Percentiles rank a stretch among this genome's conserved stretches.
These are phyloP conservation scores for Leptopilina clavipes DNA, from an alignment of 1,140 invertebrate species.

Conservation along the genomic window DNA sequence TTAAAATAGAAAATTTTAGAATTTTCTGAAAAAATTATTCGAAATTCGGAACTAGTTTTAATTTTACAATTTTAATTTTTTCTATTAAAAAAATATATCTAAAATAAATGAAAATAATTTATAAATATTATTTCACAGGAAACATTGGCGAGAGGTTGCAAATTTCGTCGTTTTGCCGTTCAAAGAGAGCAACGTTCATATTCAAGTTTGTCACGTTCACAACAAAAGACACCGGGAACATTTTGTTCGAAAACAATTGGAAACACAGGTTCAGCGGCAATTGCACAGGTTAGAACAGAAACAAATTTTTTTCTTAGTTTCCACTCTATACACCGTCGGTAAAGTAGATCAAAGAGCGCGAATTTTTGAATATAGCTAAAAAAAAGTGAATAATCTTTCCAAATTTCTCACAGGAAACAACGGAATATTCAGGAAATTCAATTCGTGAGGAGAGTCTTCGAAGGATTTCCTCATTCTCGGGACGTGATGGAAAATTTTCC, in stretches of 20 bases:
- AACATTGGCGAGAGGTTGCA: slow-evolving; percentile 65
- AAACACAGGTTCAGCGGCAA: slow-evolving; percentile 47
- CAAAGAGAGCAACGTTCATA: slow-evolving; percentile 67
- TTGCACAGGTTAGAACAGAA: slow-evolving; percentile 49
- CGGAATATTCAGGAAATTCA: slow-evolving; percentile 66
- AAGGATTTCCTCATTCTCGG: slow-evolving; percentile 36
- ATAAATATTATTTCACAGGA: slow-evolving; percentile 57
- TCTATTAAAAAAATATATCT: no score
- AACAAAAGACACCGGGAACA: slow-evolving; percentile 58
- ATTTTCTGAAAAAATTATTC: no score
- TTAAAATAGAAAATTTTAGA: no score
- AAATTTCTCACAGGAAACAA: slow-evolving; percentile 57
- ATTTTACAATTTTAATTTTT: no score
- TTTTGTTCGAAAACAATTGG: slow-evolving; percentile 60
- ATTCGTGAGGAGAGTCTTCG: slow-evolving; percentile 55
- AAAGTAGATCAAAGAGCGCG: no score
- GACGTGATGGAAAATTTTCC: slow-evolving; percentile 22
- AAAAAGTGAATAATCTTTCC: neutral
- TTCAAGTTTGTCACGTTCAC: slow-evolving; percentile 68
- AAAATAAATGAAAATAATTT: no score
- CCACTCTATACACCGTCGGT: no score
- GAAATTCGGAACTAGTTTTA: no score
- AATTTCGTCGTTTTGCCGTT: slow-evolving; percentile 50
- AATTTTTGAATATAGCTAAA: no score
- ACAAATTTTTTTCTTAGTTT: neutral